Evolutionary conservation across 2,113 vertebrate species (phyloP).

Genomic region (Tinamus guttatus): DNA sequence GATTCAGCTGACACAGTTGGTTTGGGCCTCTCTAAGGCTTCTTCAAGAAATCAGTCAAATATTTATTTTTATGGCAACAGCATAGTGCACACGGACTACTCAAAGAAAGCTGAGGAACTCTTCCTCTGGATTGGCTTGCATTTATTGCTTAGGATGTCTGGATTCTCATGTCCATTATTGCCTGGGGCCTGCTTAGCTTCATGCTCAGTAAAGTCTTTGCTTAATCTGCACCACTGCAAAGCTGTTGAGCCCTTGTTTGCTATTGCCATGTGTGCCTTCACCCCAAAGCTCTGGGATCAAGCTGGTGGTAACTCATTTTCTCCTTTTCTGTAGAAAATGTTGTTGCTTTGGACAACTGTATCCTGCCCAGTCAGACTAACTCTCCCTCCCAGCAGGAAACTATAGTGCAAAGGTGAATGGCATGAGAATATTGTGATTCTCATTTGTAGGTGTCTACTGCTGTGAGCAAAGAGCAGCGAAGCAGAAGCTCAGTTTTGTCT

Average conservation of each 20-base stretch:
- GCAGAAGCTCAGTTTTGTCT: neutral
- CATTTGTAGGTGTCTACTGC: neutral
- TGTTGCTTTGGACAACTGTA: neutral
- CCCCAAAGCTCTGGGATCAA: neutral
- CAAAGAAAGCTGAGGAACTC: neutral
- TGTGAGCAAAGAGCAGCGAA: neutral
- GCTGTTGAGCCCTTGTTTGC: constrained; percentile 48
- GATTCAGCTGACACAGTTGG: constrained; percentile 43
- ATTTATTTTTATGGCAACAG: constrained; percentile 56
- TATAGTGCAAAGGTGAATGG: neutral
- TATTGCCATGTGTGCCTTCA: neutral
- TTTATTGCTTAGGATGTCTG: constrained; percentile 38
- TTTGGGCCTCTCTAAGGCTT: constrained; percentile 36
- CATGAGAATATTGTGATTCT: neutral
- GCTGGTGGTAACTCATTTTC: neutral
- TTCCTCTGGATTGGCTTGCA: constrained; percentile 59
- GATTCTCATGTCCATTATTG: constrained; percentile 53
- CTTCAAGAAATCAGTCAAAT: constrained; percentile 42
- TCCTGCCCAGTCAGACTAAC: neutral
- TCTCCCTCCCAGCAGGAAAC: neutral
- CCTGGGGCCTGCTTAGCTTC: constrained; percentile 20
- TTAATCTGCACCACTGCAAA: constrained; percentile 40
- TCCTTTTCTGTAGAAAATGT: neutral
- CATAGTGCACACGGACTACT: neutral
- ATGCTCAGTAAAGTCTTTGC: neutral